Evolutionary conservation across 2,797 vertebrate genomes (phyloP).

Genomic region (Bradypodion pumilum): DNA sequence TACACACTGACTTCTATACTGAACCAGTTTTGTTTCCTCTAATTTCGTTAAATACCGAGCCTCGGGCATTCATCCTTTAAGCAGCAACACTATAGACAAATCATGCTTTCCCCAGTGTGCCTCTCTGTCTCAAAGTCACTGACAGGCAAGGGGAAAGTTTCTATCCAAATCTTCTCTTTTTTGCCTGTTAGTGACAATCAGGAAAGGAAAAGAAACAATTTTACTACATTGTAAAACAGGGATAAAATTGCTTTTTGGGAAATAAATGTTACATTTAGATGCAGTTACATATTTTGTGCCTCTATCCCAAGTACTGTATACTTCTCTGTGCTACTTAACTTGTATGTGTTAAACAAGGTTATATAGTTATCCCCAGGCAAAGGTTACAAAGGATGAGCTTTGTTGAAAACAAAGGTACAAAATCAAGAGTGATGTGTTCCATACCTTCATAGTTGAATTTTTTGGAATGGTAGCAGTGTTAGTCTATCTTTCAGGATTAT

Average conservation of each 20-base stretch:
- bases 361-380: not conserved
- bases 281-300: not conserved
- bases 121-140: not conserved
- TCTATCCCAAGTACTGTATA: not conserved
- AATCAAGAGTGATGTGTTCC: not conserved
- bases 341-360: not conserved
- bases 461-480: too few species aligned
- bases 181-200: not conserved
- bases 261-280: not conserved
- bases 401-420: not conserved
- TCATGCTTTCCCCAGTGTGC: not conserved
- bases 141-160: not conserved
- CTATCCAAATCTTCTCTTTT: not conserved
- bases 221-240: not conserved
- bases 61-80: not conserved
- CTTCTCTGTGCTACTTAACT: not conserved
- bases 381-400: not conserved
- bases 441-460: too few species aligned
- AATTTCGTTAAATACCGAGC: not conserved
- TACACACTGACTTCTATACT: not conserved
- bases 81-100: not conserved
- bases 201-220: not conserved
- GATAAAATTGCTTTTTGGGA: not conserved
- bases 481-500: too few species aligned
- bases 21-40: not conserved